Conservation (phyloP, 2,797 vertebrate genomes). For the Adrianichthys oophorus region DNA sequence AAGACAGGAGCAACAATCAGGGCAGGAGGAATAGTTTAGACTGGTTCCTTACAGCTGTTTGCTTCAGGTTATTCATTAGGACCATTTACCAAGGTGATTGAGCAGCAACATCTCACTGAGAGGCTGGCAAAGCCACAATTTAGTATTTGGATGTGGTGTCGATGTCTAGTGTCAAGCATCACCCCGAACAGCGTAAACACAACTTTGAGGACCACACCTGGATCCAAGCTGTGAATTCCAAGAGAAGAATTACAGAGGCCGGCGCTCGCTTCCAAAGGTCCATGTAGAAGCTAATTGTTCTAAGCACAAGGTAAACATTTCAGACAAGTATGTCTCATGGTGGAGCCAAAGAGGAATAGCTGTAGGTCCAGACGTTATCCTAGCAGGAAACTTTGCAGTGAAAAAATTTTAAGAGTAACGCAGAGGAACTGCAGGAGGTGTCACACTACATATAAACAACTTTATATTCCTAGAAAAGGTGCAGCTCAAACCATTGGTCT, state of each 20-base stretch:
- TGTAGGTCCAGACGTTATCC: conserved; percentile 37
- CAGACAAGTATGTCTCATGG: conserved; percentile 65
- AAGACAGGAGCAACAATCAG: conserved; percentile 25
- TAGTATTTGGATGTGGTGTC: conserved; percentile 77
- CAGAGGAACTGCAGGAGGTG: conserved; percentile 28
- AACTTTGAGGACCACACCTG: conserved; percentile 70
- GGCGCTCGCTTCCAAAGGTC: conserved; percentile 46
- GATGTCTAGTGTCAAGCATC: conserved; percentile 81
- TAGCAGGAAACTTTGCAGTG: conserved; percentile 42
- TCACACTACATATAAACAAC: conserved; percentile 49
- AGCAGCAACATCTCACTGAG: conserved; percentile 49
- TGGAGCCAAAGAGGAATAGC: conserved; percentile 56
- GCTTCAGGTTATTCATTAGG: conserved; percentile 40
- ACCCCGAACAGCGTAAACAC: conserved; percentile 75
- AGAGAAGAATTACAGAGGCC: conserved; percentile 61
- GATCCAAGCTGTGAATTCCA: conserved; percentile 56
- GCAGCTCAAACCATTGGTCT: conserved; percentile 41
- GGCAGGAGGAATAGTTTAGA: conserved; percentile 37
- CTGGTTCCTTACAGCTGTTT: conserved; percentile 35
- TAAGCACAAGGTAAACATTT: conserved; percentile 75
- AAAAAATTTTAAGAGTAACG: conserved; percentile 46
- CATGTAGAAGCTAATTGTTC: conserved; percentile 70
- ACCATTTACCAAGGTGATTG: conserved; percentile 70
- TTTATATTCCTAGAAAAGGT: conserved; percentile 38
- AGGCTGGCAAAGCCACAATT: conserved; percentile 53